A percentile compares a stretch with the other conserved stretches of the same genome.
Conservation (phyloP, 2,888 invertebrate species). For the Ceriagrion tenellum region DNA sequence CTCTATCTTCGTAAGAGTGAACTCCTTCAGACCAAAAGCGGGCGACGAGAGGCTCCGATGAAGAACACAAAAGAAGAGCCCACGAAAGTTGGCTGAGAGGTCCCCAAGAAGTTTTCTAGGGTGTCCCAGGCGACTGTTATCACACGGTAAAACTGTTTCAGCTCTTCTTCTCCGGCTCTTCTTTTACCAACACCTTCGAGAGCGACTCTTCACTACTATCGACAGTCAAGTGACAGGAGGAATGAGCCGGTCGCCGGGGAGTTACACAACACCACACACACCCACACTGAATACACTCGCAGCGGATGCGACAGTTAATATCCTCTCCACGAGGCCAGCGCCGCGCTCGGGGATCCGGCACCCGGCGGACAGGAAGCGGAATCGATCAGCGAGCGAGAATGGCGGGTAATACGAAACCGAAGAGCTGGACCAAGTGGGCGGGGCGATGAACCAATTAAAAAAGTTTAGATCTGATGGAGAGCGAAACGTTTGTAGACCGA, state of each 20-base stretch:
- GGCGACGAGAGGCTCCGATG: no score
- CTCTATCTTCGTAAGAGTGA: background rate
- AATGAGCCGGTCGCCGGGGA: background rate
- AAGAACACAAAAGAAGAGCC: no score
- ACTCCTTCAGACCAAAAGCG: no score
- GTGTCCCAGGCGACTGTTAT: no score
- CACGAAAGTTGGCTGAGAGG: no score
- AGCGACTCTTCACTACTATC: background rate
- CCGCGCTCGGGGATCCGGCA: background rate
- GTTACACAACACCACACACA: background rate
- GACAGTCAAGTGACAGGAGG: background rate
- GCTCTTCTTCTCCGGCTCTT: background rate
- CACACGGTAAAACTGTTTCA: background rate
- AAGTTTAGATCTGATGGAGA: background rate
- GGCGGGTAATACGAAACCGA: background rate
- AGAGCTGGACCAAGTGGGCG: background rate
- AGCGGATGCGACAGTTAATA: background rate
- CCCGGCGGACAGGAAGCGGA: background rate
- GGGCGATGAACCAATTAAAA: background rate
- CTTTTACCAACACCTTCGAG: background rate
- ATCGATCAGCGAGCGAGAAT: background rate
- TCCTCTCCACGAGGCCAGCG: background rate
- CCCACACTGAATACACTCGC: background rate
- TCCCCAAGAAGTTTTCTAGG: no score
- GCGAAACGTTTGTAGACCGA: background rate